Evolutionary conservation across 30 jellyfish, hydroid and myxozoan genomes (phyloP), one percentile per base, ranked within the genome.

Genomic region (Chironex yamaguchii): DNA sequence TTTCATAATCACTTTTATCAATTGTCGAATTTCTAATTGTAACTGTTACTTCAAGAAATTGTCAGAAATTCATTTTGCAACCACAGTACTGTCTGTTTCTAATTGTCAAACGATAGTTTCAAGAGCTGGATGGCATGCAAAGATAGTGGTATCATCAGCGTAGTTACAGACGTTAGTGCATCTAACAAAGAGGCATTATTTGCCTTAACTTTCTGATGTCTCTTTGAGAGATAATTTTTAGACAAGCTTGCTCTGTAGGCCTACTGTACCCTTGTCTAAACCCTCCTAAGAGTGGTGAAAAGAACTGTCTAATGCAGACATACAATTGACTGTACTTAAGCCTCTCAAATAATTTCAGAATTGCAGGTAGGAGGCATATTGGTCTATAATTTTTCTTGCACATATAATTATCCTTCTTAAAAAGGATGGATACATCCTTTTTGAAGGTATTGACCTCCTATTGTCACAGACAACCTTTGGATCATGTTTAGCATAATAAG

Each of bases 131-230:
- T 58, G 81, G 49, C 36, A 71, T 71, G 85, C 73, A 71, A 34
- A 71, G 71, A 71, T 51, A 1, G 77, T 74, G 76, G 77, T 48
- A 52, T 75, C 88, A 75, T 75, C 88, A 34, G 88, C 88, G 53
- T 1, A 49, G 79, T 75, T 75, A 32, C 88, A 75, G 21, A 75
- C 53, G 29, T 35, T 36, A 50, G 81, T 17, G 67, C 33, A 22
- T 53, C 53, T 77, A 32, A 31, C 52, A 33, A 77, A 77, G n/a
- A n/a, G n/a, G n/a, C n/a, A n/a, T n/a, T n/a, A n/a, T n/a, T n/a
- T n/a, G n/a, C n/a, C n/a, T n/a, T n/a, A n/a, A n/a, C n/a, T n/a
- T n/a, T n/a, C n/a, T n/a, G n/a, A n/a, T n/a, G n/a, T n/a, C 71
- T 70, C 84, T 70, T 29, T 49, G 29, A 35, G 52, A 76, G 26